phyloP scores from a whole-genome alignment of 2,888 invertebrate species.

The Chesias legatella region DNA sequence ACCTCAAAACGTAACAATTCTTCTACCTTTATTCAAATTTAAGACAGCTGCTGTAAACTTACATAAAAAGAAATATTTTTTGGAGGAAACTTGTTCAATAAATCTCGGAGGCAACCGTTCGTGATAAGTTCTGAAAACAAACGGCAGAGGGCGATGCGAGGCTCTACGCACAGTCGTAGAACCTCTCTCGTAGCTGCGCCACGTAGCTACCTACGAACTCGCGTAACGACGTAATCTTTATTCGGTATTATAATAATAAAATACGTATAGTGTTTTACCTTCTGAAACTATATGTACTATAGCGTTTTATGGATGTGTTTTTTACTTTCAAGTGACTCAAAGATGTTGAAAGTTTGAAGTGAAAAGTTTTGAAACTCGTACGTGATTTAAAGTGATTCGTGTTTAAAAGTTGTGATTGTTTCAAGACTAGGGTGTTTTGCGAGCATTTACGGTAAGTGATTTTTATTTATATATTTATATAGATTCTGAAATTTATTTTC shows the following conservation, averaged over 20 bases:
- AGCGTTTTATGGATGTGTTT: neutral
- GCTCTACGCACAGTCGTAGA: conserved; percentile 43
- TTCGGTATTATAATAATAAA: neutral
- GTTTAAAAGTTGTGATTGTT: conserved; percentile 17
- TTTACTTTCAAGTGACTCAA: conserved; percentile 10
- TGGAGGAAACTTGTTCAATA: conserved; percentile 34
- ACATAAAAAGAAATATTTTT: conserved; percentile 23
- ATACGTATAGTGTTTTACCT: neutral
- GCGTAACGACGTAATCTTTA: conserved; percentile 19
- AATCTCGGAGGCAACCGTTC: conserved; percentile 30
- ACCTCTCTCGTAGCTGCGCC: conserved; percentile 33
- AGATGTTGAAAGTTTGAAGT: conserved; percentile 12
- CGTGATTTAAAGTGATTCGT: conserved; percentile 22
- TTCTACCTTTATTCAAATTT: conserved; percentile 14
- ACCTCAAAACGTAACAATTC: conserved; percentile 2
- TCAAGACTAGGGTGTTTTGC: conserved; percentile 11
- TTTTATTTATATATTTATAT: too few relatives aligned
- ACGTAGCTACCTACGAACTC: conserved; percentile 29
- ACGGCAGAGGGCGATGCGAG: conserved; percentile 33
- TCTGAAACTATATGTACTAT: neutral
- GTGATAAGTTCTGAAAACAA: conserved; percentile 33
- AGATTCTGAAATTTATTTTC: too few relatives aligned
- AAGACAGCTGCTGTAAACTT: conserved; percentile 25
- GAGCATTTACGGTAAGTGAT: conserved; percentile 7
- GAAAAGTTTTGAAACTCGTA: conserved; percentile 21